Base-by-base conservation (phyloP, 2,797 vertebrate genomes). In the Ibycter americanus region DNA sequence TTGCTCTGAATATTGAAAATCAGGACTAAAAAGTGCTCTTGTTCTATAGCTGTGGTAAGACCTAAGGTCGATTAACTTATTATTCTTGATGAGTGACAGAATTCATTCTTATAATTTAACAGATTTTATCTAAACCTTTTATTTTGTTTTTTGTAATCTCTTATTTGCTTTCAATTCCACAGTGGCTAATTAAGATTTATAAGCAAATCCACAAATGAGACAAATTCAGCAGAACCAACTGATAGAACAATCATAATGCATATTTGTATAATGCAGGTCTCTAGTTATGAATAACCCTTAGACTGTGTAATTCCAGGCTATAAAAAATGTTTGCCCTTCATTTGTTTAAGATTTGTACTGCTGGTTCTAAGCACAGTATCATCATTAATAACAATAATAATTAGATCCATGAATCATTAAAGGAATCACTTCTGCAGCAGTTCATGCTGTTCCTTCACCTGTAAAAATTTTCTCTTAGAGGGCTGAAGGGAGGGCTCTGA, bases 361-460 rank as follows among this genome's bases (percentile, higher is more conserved):
- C 80, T 84, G 59, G 32, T 71, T 83, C 11, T 72, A 83, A 93
- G 76, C 55, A 73, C 66, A 55, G 25, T 67, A 79, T 38, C 47
- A 76, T 88, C 66, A 79, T 87, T 95, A 91, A 94, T 56, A 95
- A 51, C 8, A 83, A 62, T 68, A 93, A 90, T 70, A 85, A 78
- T 92, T 89, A 83, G 38, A 81, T 83, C 42, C 25, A 63, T 70
- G 20, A 87, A 73, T 85, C 49, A 71, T 93, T 89, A 86, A 90
- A 85, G 14, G 61, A 85, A 52, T 49, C 29, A 59, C 21, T 90
- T 93, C 59, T 82, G 49, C 59, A 81, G 40, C 8, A 74, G 56
- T 74, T 89, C 72, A 79, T 34, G n/a, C 12, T n/a, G 51, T 73
- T 67, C 26, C 44, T 83, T 80, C 44, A 89, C 76, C 63, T 83